Conservation (phyloP, 2,113 vertebrate species). For the Odocoileus virginianus region DNA sequence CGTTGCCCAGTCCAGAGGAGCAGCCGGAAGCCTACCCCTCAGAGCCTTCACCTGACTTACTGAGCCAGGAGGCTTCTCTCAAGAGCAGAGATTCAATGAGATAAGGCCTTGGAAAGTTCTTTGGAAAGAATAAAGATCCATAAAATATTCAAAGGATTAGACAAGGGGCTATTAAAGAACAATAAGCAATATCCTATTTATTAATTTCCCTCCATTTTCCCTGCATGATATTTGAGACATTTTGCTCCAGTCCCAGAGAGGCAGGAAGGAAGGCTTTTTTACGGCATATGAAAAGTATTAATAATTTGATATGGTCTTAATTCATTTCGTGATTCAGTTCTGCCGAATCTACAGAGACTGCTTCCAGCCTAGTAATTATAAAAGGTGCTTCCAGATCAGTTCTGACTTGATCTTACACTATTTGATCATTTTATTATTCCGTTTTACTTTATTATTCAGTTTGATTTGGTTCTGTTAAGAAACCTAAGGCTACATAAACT, state of each 20-base stretch:
- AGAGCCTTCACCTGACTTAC: background rate
- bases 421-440: conserved; percentile 79
- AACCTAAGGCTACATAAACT: conserved; percentile 80
- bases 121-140: background rate
- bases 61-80: background rate
- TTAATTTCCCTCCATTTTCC: conserved; percentile 55
- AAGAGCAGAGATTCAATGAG: background rate
- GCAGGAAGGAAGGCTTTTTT: conserved; percentile 43
- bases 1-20: background rate
- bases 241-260: conserved; percentile 27
- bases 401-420: conserved; percentile 76
- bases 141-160: conserved; percentile 36
- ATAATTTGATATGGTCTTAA: conserved; percentile 75
- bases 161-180: conserved; percentile 42
- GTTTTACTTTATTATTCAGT: conserved; percentile 83
- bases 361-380: conserved; percentile 79
- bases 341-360: conserved; percentile 71
- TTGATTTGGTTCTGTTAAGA: conserved; percentile 81
- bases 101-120: background rate
- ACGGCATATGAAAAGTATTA: conserved; percentile 60
- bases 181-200: conserved; percentile 53
- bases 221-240: conserved; percentile 36
- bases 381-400: conserved; percentile 75
- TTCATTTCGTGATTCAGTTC: conserved; percentile 73
- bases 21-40: background rate